Conservation (phyloP, 2,797 vertebrate species). For the Labeo calbasu region DNA sequence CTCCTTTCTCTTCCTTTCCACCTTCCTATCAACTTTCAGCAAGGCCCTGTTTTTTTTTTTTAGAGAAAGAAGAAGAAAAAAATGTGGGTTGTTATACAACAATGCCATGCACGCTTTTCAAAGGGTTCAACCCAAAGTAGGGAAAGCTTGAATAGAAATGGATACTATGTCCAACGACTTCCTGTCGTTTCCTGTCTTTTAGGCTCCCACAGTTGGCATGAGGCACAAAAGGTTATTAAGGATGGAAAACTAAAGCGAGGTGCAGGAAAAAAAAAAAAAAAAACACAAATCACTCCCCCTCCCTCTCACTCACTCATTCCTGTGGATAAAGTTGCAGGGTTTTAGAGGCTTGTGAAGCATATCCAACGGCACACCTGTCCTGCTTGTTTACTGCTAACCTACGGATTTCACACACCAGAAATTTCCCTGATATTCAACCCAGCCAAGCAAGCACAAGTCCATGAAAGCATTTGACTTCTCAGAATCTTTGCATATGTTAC, state of each 20-base stretch:
- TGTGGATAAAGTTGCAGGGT: constrained; percentile 47
- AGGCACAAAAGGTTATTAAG: constrained; percentile 60
- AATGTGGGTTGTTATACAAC: constrained; percentile 20
- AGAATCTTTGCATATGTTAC: background rate
- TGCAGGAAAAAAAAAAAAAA: background rate
- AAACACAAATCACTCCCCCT: constrained; percentile 16
- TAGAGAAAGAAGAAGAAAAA: background rate
- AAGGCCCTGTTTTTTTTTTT: constrained; percentile 11
- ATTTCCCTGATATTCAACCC: constrained; percentile 33
- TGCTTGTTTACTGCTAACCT: constrained; percentile 38
- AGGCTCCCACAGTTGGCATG: constrained; percentile 63
- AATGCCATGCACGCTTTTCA: constrained; percentile 34
- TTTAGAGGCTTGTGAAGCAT: constrained; percentile 41
- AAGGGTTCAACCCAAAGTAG: constrained; percentile 46
- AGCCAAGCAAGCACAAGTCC: background rate
- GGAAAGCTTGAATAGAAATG: constrained; percentile 84
- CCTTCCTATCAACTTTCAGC: constrained; percentile 29
- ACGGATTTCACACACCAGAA: constrained; percentile 38
- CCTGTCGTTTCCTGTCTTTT: constrained; percentile 80
- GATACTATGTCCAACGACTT: constrained; percentile 85
- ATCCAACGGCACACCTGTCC: constrained; percentile 40
- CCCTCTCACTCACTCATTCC: constrained; percentile 30
- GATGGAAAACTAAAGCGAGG: constrained; percentile 50
- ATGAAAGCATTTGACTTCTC: background rate
- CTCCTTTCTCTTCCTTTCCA: constrained; percentile 30